Percentiles rank a stretch among this genome's conserved stretches.
These are phyloP conservation scores for Sebastes iracundus DNA, from an alignment of 2,797 vertebrate species.

Conservation along the genomic window DNA sequence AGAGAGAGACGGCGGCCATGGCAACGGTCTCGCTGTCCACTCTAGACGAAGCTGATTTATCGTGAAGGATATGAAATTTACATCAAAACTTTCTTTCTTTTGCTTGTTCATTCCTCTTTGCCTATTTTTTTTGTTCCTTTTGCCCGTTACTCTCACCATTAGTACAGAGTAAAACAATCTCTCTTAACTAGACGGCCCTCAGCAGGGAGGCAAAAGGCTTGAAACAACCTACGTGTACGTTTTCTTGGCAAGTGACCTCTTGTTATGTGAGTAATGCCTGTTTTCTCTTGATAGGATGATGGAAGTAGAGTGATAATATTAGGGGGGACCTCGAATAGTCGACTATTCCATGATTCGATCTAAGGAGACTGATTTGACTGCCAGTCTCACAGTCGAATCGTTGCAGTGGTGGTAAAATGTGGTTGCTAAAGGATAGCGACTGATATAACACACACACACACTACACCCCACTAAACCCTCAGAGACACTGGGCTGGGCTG, in stretches of 20 bases:
- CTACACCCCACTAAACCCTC: not conserved
- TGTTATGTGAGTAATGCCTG: not conserved
- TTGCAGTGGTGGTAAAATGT: too few relatives aligned
- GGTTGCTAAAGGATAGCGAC: too few relatives aligned
- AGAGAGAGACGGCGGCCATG: not conserved
- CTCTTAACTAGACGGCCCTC: not conserved
- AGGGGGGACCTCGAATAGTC: not conserved
- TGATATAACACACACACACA: not conserved
- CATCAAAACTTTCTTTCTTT: not conserved
- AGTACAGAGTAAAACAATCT: not conserved
- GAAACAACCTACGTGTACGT: not conserved
- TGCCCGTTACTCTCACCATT: too few relatives aligned
- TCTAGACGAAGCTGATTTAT: conserved; percentile 22
- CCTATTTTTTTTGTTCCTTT: not conserved
- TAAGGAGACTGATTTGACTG: too few relatives aligned
- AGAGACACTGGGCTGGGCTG: conserved; percentile 1
- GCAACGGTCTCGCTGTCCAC: not conserved
- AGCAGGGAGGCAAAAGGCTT: not conserved
- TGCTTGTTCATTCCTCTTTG: not conserved
- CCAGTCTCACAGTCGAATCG: too few relatives aligned
- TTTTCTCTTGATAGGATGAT: not conserved
- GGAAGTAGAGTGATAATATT: not conserved
- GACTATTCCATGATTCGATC: too few relatives aligned
- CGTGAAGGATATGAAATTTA: conserved; percentile 25
- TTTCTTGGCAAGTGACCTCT: not conserved